Percentiles rank a stretch among this genome's conserved stretches.
phyloP scores from a whole-genome alignment of 2,888 invertebrate species.

The Tholera decimalis region DNA sequence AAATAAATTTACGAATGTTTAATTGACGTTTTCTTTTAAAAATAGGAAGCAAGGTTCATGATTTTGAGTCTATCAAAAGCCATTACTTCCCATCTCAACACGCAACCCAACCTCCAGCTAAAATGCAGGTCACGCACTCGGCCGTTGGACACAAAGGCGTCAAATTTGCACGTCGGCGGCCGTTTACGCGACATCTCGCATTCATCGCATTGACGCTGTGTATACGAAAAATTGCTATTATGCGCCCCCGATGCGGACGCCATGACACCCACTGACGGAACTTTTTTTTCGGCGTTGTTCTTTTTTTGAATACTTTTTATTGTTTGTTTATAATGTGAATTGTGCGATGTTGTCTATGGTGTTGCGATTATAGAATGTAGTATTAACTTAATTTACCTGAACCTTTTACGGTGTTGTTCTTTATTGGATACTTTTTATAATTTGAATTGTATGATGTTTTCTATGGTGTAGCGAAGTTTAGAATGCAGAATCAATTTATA shows the following conservation, averaged over 20 bases:
- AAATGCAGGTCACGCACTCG: conserved; percentile 86
- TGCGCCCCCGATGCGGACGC: conserved; percentile 72
- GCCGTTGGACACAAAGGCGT: conserved; percentile 85
- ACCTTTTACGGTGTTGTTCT: too few relatives aligned
- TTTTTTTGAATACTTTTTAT: conserved; percentile 46
- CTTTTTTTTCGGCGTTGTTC: conserved; percentile 47
- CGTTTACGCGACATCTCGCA: conserved; percentile 89
- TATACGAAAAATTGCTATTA: conserved; percentile 90
- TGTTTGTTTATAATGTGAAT: conserved; percentile 36
- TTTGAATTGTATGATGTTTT: too few relatives aligned
- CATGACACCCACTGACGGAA: conserved; percentile 76
- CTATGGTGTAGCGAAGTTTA: too few relatives aligned
- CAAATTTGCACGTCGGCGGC: conserved; percentile 90
- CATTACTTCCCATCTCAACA: conserved; percentile 26
- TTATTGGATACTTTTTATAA: too few relatives aligned
- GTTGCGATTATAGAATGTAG: too few relatives aligned
- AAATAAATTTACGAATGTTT: too few relatives aligned
- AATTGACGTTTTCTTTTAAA: too few relatives aligned
- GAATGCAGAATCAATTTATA: too few relatives aligned
- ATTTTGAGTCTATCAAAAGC: too few relatives aligned
- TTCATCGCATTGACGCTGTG: conserved; percentile 86
- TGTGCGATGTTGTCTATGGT: conserved; percentile 13
- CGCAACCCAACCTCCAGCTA: conserved; percentile 53
- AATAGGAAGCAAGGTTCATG: too few relatives aligned
- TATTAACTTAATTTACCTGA: too few relatives aligned